A percentile compares a stretch with the other conserved stretches of the same genome.
Evolutionary conservation across 1,140 invertebrate species (phyloP).

Genomic region (Theocolax elegans): DNA sequence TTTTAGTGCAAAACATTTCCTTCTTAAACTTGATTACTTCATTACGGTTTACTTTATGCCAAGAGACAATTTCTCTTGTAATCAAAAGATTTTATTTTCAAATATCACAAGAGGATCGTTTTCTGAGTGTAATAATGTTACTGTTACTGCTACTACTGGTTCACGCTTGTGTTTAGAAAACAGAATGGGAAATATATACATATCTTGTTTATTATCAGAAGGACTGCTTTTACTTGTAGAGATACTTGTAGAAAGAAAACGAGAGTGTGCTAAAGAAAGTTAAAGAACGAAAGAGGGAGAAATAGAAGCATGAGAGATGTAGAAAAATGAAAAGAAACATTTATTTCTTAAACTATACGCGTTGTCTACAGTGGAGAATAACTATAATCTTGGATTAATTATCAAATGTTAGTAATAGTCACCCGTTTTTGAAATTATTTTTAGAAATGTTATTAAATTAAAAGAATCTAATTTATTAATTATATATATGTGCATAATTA

Average conservation of each 20-base stretch:
- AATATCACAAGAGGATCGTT: constrained; percentile 23
- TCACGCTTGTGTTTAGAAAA: constrained; percentile 18
- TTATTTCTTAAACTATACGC: neutral
- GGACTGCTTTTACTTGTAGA: constrained; percentile 32
- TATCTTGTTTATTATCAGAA: constrained; percentile 40
- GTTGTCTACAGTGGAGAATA: neutral
- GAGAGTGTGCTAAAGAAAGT: neutral
- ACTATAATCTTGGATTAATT: neutral
- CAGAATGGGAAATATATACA: constrained; percentile 31
- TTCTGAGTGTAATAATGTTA: constrained; percentile 17
- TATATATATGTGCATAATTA: neutral
- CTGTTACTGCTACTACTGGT: constrained; percentile 6
- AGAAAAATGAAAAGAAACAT: neutral
- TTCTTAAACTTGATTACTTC: too few species aligned
- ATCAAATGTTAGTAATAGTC: neutral
- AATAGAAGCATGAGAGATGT: neutral
- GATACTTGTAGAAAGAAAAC: constrained; percentile 15
- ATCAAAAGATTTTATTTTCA: too few species aligned
- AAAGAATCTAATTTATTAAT: neutral
- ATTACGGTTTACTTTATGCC: too few species aligned
- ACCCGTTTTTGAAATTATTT: too few species aligned
- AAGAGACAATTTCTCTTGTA: too few species aligned
- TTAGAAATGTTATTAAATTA: neutral
- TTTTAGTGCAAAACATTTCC: too few species aligned
- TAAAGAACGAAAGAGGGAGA: neutral